phyloP scores from a whole-genome alignment of 2,888 invertebrate genomes.

The Diarsia dahlii region DNA sequence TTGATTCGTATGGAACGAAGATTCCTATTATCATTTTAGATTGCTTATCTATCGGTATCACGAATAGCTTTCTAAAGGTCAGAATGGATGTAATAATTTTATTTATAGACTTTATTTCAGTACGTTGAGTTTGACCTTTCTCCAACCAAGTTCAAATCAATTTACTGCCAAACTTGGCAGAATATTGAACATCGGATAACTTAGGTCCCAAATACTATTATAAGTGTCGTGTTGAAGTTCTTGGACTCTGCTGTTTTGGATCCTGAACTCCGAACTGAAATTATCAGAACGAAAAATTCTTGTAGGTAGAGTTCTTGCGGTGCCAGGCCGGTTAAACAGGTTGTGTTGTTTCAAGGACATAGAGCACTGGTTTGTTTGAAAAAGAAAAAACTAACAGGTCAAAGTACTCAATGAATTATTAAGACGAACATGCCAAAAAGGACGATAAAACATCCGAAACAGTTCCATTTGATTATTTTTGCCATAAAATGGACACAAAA shows the following conservation, averaged over 20 bases:
- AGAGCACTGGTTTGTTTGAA: neutral
- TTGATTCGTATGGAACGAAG: neutral
- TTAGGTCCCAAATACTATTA: slow-evolving; percentile 1
- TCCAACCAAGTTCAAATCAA: slow-evolving; percentile 13
- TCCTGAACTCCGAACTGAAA: no score
- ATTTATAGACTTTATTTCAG: slow-evolving; percentile 26
- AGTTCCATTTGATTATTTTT: no score
- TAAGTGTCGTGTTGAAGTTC: neutral
- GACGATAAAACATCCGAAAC: no score
- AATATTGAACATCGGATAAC: slow-evolving; percentile 31
- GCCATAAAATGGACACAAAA: no score
- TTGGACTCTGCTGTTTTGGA: neutral
- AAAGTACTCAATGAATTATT: neutral
- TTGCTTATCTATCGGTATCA: slow-evolving; percentile 5
- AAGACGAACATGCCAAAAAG: neutral
- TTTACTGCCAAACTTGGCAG: slow-evolving; percentile 18
- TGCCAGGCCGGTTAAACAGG: slow-evolving; percentile 17
- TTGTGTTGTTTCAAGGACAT: slow-evolving; percentile 35
- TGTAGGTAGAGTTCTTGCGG: neutral
- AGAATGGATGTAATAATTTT: neutral
- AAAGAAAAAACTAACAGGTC: neutral
- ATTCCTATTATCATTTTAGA: neutral
- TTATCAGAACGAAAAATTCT: no score
- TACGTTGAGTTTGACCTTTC: slow-evolving; percentile 29
- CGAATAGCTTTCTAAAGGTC: neutral